Conservation (phyloP, 2,113 vertebrate genomes). For the Caranx ignobilis region DNA sequence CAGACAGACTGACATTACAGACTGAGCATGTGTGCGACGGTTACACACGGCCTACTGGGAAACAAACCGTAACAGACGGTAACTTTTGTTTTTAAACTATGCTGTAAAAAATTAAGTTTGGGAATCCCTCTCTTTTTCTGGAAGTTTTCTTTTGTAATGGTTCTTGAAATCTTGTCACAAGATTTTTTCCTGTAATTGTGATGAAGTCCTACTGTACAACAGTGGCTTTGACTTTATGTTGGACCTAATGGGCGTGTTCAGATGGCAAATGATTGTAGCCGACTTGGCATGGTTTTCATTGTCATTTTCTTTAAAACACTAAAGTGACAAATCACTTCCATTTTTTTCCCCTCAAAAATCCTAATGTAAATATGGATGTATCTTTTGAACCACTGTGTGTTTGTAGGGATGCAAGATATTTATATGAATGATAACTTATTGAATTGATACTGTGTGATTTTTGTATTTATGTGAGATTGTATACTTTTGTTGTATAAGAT, state of each 20-base stretch:
- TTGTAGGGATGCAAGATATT: conserved; percentile 65
- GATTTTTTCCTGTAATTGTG: not conserved
- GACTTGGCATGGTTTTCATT: conserved; percentile 15
- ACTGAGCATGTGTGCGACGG: not conserved
- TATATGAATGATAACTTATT: conserved; percentile 63
- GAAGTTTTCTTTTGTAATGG: no score
- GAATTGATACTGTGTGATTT: conserved; percentile 39
- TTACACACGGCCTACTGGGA: not conserved
- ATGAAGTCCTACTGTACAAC: not conserved
- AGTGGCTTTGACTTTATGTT: conserved; percentile 22
- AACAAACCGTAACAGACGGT: not conserved
- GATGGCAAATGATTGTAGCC: conserved; percentile 52
- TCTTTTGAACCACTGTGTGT: conserved; percentile 27
- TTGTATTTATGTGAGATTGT: conserved; percentile 53
- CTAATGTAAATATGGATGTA: conserved; percentile 47
- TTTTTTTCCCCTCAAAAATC: conserved; percentile 18
- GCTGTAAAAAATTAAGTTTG: conserved; percentile 4
- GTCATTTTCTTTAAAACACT: conserved; percentile 35
- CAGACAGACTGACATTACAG: not conserved
- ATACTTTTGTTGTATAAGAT: conserved; percentile 40
- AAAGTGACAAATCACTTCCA: not conserved
- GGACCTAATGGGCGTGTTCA: conserved; percentile 27
- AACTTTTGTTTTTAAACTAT: not conserved
- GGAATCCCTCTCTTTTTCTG: no score
- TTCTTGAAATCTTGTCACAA: not conserved